Base-by-base conservation (phyloP, 53 echinoderm and acorn worm genomes). In the Crossaster papposus region DNA sequence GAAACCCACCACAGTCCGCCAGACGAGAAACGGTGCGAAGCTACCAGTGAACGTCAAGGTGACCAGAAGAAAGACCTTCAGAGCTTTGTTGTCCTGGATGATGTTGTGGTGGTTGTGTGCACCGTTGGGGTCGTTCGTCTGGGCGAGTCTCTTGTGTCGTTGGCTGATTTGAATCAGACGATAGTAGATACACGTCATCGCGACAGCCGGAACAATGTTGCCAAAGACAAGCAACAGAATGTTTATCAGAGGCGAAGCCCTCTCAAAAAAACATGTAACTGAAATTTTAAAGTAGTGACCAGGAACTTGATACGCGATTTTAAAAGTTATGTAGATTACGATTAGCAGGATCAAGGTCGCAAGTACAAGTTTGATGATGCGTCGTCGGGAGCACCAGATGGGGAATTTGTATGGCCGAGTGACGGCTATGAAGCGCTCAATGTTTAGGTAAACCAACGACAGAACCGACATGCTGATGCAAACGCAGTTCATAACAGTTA, bases 391-490 rank as follows among this genome's bases (percentile, higher is more conserved):
- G 54, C 62, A 81, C 81, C 81, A 81, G 15, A 81, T 58, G 0
- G 81, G 81, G 58, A 81, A 81, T 58, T 81, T 81, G 23, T 35
- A 81, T 31, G 81, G 81, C 2, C 64, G 64, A 23, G 81, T 63
- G 81, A 81, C 32, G 35, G 81, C 81, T 15, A 81, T 64, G 64
- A 54, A 81, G 23, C 81, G 81, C 34, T 81, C 81, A 36, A 81
- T 58, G 63, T 81, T 81, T 34, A 81, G 36, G n/a, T 14, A 64
- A 22, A 81, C 7, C 33, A 81, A 4, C 0, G 81, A 81, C 7
- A 9, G 36, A 11, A 64, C 34, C 11, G 81, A 81, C 64, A 81
- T 44, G 44, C 44, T 30, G 23, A 11, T 26, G 20, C 31, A 63
- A 20, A 36, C 22, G 33, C 15, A 0, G 0, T 22, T 11, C n/a